Evolutionary conservation across 2,797 vertebrate species (phyloP), one percentile per base, ranked within the genome.

Genomic region (Acanthornis magna): DNA sequence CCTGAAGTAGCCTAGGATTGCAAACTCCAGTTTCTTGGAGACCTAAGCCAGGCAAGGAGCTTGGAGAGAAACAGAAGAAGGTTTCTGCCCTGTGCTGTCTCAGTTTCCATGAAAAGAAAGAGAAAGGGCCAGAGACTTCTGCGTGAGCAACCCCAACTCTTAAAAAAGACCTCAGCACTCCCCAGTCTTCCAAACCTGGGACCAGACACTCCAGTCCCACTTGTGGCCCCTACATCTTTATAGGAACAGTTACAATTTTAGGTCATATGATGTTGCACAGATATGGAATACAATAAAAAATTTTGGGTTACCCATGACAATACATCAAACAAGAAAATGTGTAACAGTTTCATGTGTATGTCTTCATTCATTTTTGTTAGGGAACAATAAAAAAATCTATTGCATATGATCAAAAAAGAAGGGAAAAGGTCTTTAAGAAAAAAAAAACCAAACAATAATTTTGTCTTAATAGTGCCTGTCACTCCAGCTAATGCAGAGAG

Each of bases 181-280:
- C 22, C 14, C 0, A 1, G 14, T 18, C 11, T 61, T 20, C 29
- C 20, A 86, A 40, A 86, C 9, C 6, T 2, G 0, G 7, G 23
- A 68, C 9, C 20, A 29, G 61, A 51, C 38, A 7, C 16, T 14
- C 14, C 1, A 0, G 40, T 23, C 47, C 50, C 53, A 8, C 21
- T 42, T 30, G 17, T 0, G 0, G 9, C 10, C 20, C 18, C 5
- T 10, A n/a, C 13, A 20, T 26, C 20, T 54, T 54, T 18, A 21
- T 8, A 54, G 25, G 25, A 47, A 25, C 11, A 16, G 5, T 18
- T 16, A 18, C 11, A 48, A 9, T 32, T 86, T 71, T 55, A 17
- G 30, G 16, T 62, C 9, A 26, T 26, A 15, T 16, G 26, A 22
- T 16, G 21, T 13, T 13, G 30, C 17, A 16, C 25, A 48, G 21